Percentiles rank a stretch among this genome's conserved stretches.
Evolutionary conservation across 1,140 invertebrate genomes (phyloP).

Genomic region (Diorhabda sublineata): DNA sequence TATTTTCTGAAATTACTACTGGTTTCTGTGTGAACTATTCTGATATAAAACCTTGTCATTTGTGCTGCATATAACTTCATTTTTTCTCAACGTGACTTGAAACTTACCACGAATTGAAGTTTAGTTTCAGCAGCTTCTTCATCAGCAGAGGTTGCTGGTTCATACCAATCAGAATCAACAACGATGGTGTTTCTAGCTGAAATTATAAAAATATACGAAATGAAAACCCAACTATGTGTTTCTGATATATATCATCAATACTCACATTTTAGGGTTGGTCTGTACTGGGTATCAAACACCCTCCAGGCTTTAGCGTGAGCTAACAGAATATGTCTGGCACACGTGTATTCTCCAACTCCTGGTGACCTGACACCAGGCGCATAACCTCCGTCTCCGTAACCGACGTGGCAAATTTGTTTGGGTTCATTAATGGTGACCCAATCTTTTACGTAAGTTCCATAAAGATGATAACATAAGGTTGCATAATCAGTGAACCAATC

Average conservation of each 20-base stretch:
- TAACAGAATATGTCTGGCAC: conserved; percentile 54
- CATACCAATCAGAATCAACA: conserved; percentile 44
- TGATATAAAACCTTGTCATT: too few relatives aligned
- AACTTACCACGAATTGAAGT: conserved; percentile 27
- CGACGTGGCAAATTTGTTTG: conserved; percentile 14
- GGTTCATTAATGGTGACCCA: conserved; percentile 45
- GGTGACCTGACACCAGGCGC: conserved; percentile 30
- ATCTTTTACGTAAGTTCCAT: conserved; percentile 21
- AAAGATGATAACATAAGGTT: conserved; percentile 21
- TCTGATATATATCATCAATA: background rate
- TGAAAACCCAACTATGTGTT: too few relatives aligned
- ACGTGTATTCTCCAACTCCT: conserved; percentile 55
- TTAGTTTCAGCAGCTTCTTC: conserved; percentile 22
- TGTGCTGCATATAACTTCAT: too few relatives aligned
- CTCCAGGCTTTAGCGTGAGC: conserved; percentile 56
- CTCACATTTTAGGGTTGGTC: conserved; percentile 23
- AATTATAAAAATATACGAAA: conserved; percentile 40
- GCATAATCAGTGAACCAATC: conserved; percentile 43
- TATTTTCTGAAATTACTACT: too few relatives aligned
- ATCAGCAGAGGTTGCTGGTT: conserved; percentile 39
- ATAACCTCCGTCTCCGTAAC: conserved; percentile 19
- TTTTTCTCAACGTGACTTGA: too few relatives aligned
- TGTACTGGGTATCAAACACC: conserved; percentile 51
- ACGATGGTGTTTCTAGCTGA: conserved; percentile 45
- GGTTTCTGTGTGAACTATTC: too few relatives aligned